Percentiles rank a stretch among this genome's conserved stretches.
Evolutionary conservation across 64 coral and sea anemone genomes (phyloP).

Genomic region (Acropora tenuis): DNA sequence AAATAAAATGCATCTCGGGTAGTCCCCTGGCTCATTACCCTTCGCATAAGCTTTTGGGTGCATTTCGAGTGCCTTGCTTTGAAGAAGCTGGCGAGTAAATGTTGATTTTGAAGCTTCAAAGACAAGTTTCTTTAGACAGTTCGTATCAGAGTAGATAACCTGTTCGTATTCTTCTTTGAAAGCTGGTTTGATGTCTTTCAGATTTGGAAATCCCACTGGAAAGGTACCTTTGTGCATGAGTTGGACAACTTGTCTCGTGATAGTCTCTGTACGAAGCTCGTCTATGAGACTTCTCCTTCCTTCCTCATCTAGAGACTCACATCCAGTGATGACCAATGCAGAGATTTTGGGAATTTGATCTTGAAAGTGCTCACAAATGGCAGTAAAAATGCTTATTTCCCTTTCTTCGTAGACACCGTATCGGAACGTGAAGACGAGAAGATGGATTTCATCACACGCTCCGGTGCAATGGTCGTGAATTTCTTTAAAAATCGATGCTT

Average conservation of each 20-base stretch:
- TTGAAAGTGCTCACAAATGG: not conserved
- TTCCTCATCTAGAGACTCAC: constrained; percentile 9
- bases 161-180: not conserved
- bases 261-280: not conserved
- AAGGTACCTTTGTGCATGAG: not conserved
- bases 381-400: not conserved
- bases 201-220: constrained; percentile 15
- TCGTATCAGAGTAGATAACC: not conserved
- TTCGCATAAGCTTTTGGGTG: not conserved
- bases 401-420: not conserved
- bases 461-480: not conserved
- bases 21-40: no score
- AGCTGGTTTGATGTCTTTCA: not conserved
- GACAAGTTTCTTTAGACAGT: no score
- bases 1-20: no score
- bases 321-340: constrained; percentile 7
- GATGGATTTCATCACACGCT: not conserved
- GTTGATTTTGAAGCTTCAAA: not conserved
- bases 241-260: not conserved
- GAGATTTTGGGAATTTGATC: not conserved
- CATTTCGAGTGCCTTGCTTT: not conserved
- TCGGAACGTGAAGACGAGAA: not conserved
- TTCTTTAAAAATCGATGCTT: not conserved
- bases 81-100: not conserved
- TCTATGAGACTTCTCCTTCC: not conserved